Evolutionary conservation across 2,888 invertebrate genomes (phyloP), one percentile per base, ranked within the genome.

Genomic region (Liopterus haemorrhoidalis): DNA sequence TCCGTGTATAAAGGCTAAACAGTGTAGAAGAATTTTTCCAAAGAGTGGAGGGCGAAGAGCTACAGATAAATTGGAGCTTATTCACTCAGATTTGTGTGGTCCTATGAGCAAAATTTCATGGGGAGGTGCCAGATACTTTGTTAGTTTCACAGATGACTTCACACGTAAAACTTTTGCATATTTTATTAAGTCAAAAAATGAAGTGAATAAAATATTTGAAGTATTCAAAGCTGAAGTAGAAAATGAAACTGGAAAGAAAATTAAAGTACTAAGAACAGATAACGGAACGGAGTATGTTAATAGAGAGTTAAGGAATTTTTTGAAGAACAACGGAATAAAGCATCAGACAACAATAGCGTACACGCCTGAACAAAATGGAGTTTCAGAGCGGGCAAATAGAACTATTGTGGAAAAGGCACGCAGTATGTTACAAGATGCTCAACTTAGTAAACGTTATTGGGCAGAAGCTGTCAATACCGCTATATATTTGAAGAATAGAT

Each of bases 301-400:
- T 27, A 15, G 41, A 0, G 30, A 40, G 5, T 46, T 58, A 8
- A 19, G 45, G 4, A 30, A 43, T 4, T 54, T 48, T 41, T 46
- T 55, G n/a, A 38, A 36, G 21, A 33, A 46, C 3, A 28, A 44
- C 27, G 60, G 59, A 11, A 64, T 63, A 18, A 30, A 31, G 5
- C 61, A 64, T 48, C 54, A 63, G 46, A 47, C 47, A 5, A 58
- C 62, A 2, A 50, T 54, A 1, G 52, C 60, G 0, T 58, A 64
- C 28, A 59, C 53, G 1, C 62, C 60, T 2, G 49, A 64, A 41
- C 59, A 62, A 35, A 65, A 64, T 49, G 62, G 61, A 0, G 46
- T 52, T 8, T 57, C 60, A 4, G 60, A 66, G 41, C 30, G 54
- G 12, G 48, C 45, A 25, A 58, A 56, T 27, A 21, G 57, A 3